Evolutionary conservation across 2,888 invertebrate genomes (phyloP), one percentile per base, ranked within the genome.

Genomic region (Tetanocera ferruginea): DNA sequence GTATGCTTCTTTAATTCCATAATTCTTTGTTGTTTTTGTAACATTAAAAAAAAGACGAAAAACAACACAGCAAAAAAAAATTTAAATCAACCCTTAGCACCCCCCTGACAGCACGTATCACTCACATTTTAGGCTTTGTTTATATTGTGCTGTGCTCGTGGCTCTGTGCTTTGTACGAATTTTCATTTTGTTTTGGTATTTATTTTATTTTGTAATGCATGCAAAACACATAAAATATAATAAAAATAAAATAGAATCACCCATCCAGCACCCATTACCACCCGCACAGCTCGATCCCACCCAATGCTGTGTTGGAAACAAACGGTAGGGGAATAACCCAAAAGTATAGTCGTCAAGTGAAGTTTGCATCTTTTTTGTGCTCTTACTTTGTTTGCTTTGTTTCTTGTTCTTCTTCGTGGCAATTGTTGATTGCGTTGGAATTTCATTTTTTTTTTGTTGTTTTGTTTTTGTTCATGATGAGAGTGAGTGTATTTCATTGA

Each of bases 11-110:
- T 55, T n/a, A 55, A 73, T 57, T 71, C 28, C 17, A 67, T 67
- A n/a, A 67, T 37, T 17, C 23, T 67, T 67, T 67, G 49, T 9
- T 49, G 25, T 49, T 43, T 4, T 17, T 34, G 31, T 37, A 60
- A 11, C 60, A 60, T 4, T n/a, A 9, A 17, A 1, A 28, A 23
- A 28, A 6, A 25, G 78, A 80, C 73, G 78, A 77, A 81, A 80
- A 80, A 77, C 77, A 71, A 74, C 62, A 55, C 51, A 73, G 74
- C 76, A 76, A 80, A 77, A 78, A 77, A 79, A 82, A 83, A 83
- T 82, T 82, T 82, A 84, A 86, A 86, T 85, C 84, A 83, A 84
- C 84, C 81, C 83, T 83, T 86, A 83, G 84, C 83, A 82, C 81
- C 81, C 81, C 83, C 83, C 80, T 81, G 83, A 81, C 82, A 82